phyloP scores from a whole-genome alignment of 2,113 vertebrate genomes.

The Zosterops lateralis region DNA sequence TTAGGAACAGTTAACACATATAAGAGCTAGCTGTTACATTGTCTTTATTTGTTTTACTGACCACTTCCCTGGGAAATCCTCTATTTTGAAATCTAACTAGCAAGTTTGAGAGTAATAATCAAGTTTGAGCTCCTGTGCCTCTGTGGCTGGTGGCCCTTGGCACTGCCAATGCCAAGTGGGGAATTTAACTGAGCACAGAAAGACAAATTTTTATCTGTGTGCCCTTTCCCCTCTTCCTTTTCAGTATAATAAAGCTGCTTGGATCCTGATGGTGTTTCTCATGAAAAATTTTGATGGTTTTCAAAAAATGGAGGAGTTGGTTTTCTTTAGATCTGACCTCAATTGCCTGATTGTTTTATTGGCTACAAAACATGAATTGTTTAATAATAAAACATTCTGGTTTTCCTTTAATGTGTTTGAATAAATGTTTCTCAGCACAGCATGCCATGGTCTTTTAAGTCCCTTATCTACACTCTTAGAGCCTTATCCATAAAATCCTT shows the following conservation, averaged over 20 bases:
- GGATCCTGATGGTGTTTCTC: not conserved
- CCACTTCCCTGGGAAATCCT: not conserved
- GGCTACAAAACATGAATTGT: not conserved
- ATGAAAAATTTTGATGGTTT: not conserved
- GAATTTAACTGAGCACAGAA: not conserved
- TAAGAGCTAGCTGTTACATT: not conserved
- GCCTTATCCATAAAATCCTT: not conserved
- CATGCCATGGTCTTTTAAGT: rapidly evolving
- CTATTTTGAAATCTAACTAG: not conserved
- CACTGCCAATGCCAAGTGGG: rapidly evolving
- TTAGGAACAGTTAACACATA: not conserved
- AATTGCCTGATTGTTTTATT: not conserved
- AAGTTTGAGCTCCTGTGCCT: not conserved
- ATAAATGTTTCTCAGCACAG: not conserved
- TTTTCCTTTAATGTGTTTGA: not conserved
- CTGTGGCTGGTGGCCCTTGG: not conserved
- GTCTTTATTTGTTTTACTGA: not conserved
- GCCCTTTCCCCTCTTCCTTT: not conserved
- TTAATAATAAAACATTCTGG: not conserved
- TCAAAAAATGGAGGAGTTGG: not conserved
- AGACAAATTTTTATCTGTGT: not conserved
- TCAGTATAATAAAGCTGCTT: not conserved
- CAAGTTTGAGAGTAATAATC: not conserved
- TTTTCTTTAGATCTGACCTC: not conserved
- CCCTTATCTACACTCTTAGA: not conserved